Conservation (phyloP, 1,140 invertebrate species). For the Temnothorax longispinosus region DNA sequence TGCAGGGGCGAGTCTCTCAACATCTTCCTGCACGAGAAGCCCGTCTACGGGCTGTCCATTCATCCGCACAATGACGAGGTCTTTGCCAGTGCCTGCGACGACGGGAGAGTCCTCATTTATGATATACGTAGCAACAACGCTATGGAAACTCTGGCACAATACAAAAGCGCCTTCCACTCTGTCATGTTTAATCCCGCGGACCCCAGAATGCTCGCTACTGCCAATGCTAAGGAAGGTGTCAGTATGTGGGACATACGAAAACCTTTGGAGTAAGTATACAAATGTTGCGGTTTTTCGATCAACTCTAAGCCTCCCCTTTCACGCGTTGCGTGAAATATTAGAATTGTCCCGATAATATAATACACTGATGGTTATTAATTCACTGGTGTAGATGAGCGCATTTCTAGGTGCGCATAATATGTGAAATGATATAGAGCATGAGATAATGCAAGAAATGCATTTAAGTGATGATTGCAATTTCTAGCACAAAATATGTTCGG, state of each 20-base stretch:
- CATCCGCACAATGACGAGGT: constrained; percentile 94
- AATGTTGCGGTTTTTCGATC: neutral
- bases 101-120: constrained; percentile 94
- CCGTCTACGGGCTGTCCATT: constrained; percentile 95
- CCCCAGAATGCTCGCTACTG: constrained; percentile 92
- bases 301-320: too few species aligned
- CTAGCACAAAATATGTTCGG: too few species aligned
- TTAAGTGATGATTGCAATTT: too few species aligned
- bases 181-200: constrained; percentile 96
- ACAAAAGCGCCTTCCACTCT: constrained; percentile 93
- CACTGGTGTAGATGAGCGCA: too few species aligned
- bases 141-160: constrained; percentile 89
- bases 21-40: constrained; percentile 93
- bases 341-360: neutral
- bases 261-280: constrained; percentile 90
- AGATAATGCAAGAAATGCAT: too few species aligned
- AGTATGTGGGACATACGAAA: constrained; percentile 95
- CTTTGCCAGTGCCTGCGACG: constrained; percentile 96
- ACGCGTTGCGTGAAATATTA: neutral
- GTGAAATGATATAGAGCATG: too few species aligned
- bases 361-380: neutral
- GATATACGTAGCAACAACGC: constrained; percentile 91
- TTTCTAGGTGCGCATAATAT: too few species aligned
- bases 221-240: constrained; percentile 95
- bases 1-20: constrained; percentile 90